Evolutionary conservation across 2,888 invertebrate species (phyloP).

Genomic region (Argynnis bischoffii): DNA sequence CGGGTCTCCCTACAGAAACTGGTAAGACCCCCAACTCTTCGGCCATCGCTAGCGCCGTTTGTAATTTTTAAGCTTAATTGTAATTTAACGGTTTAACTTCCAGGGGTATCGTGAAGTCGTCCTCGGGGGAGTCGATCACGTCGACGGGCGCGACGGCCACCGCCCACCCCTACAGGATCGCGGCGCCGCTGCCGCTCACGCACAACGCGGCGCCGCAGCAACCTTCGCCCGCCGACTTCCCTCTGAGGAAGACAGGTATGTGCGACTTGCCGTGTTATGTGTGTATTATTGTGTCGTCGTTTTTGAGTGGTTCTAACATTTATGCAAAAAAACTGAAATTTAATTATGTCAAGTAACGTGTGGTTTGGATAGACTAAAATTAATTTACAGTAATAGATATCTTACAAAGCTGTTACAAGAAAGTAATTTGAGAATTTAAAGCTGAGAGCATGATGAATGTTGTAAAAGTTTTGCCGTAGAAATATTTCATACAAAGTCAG

Average conservation of each 20-base stretch:
- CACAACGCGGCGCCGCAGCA: conserved; percentile 64
- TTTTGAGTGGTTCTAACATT: conserved; percentile 16
- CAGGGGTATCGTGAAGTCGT: conserved; percentile 86
- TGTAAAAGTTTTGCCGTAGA: background rate
- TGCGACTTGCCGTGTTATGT: conserved; percentile 14
- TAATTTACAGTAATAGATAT: background rate
- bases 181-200: conserved; percentile 79
- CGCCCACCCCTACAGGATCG: conserved; percentile 87
- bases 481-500: background rate
- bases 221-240: conserved; percentile 87
- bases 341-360: background rate
- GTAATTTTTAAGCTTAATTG: background rate
- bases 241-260: conserved; percentile 96
- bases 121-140: conserved; percentile 85
- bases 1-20: conserved; percentile 89
- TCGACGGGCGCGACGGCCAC: conserved; percentile 80
- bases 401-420: background rate
- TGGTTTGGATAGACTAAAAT: background rate
- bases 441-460: conserved; percentile 15
- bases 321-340: background rate
- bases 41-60: background rate
- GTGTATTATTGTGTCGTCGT: conserved; percentile 10
- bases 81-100: background rate
- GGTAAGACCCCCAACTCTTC: conserved; percentile 76
- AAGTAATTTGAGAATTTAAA: background rate